phyloP scores from a whole-genome alignment of 2,797 vertebrate genomes.

The Simalia tracyae region DNA sequence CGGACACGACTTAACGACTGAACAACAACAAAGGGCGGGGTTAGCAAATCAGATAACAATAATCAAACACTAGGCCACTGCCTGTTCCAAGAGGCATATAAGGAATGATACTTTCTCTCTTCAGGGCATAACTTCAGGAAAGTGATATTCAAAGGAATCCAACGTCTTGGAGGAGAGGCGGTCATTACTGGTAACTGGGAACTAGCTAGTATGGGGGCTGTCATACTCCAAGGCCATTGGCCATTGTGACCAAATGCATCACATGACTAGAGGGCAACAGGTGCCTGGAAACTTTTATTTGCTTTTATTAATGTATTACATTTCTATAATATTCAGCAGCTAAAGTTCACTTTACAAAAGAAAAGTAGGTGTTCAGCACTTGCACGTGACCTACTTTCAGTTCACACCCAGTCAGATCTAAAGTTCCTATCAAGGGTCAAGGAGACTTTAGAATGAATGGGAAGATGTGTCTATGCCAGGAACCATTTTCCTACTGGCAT shows the following conservation, averaged over 20 bases:
- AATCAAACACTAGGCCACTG: neutral
- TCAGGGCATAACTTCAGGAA: neutral
- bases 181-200: neutral
- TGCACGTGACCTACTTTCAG: neutral
- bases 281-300: neutral
- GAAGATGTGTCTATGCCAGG: neutral
- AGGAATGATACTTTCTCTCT: neutral
- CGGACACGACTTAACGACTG: no score
- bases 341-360: neutral
- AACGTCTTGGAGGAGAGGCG: neutral
- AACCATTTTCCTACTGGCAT: constrained; percentile 18
- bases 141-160: neutral
- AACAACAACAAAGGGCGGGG: no score
- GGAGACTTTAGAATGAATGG: neutral
- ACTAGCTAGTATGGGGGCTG: neutral
- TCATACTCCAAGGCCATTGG: neutral
- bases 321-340: neutral
- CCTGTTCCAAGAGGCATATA: neutral
- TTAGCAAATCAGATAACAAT: neutral
- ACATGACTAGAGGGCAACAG: neutral
- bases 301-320: neutral
- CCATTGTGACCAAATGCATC: neutral
- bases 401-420: neutral
- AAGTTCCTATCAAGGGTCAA: neutral
- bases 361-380: neutral